These are phyloP conservation scores for Lepidochrysops patricia DNA, from an alignment of 2,888 invertebrate genomes.

Conservation along the genomic window DNA sequence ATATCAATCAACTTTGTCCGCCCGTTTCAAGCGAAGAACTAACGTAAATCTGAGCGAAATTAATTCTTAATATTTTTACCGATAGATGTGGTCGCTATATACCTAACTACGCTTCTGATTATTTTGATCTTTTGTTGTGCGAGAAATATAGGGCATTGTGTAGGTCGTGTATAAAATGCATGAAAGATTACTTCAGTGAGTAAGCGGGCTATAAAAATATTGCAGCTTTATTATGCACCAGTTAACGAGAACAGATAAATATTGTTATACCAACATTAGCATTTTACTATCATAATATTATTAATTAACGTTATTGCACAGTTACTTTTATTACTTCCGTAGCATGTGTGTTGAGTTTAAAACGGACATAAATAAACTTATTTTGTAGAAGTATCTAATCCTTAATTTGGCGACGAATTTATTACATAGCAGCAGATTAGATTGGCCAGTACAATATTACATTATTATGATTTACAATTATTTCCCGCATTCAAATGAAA, in stretches of 20 bases:
- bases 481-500: no score
- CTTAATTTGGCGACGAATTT: no score
- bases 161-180: not conserved
- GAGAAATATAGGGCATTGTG: not conserved
- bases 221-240: not conserved
- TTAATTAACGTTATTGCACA: no score
- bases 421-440: no score
- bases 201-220: slow-evolving; percentile 3
- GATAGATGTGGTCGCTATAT: not conserved
- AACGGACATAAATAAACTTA: no score
- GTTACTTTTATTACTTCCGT: no score
- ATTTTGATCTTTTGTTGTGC: not conserved
- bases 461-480: no score
- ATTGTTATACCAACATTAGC: not conserved
- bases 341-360: no score
- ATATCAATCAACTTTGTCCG: not conserved
- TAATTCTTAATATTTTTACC: not conserved
- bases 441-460: no score
- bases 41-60: not conserved
- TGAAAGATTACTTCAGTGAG: not conserved
- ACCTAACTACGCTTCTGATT: not conserved
- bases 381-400: no score
- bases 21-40: not conserved
- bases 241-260: not conserved
- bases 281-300: no score